phyloP scores from a whole-genome alignment of 2,888 invertebrate species.

The Pteria penguin region DNA sequence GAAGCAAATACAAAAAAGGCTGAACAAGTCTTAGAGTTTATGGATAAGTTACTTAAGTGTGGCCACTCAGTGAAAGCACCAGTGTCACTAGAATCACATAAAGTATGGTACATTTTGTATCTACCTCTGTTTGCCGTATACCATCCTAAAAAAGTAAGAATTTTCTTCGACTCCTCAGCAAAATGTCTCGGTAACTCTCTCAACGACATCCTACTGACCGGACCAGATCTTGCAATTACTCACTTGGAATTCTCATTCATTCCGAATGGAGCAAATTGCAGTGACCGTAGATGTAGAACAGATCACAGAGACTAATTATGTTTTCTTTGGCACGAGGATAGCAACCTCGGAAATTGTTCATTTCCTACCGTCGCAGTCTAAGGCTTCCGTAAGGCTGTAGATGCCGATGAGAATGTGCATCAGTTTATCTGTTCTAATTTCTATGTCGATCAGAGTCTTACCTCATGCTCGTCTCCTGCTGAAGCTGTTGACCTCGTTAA shows the following conservation, averaged over 20 bases:
- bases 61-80: constrained; percentile 47
- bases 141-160: constrained; percentile 40
- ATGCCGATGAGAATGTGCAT: constrained; percentile 16
- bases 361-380: constrained; percentile 50
- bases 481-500: constrained; percentile 32
- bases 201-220: constrained; percentile 41
- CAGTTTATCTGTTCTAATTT: constrained; percentile 45
- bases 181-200: constrained; percentile 43
- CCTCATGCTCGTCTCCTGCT: constrained; percentile 26
- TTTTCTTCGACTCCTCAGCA: constrained; percentile 51
- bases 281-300: constrained; percentile 44
- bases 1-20: constrained; percentile 24
- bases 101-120: constrained; percentile 44
- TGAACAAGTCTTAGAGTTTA: constrained; percentile 45
- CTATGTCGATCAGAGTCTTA: constrained; percentile 56
- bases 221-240: constrained; percentile 50
- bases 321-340: constrained; percentile 50
- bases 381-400: constrained; percentile 38
- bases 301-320: constrained; percentile 44
- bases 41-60: constrained; percentile 44
- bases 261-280: constrained; percentile 34
- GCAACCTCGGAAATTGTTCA: constrained; percentile 43
- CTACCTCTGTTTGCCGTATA: constrained; percentile 51
- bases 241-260: constrained; percentile 50
- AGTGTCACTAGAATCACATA: neutral